phyloP scores from a whole-genome alignment of 2,797 vertebrate species.

The Clarias pachynema region DNA sequence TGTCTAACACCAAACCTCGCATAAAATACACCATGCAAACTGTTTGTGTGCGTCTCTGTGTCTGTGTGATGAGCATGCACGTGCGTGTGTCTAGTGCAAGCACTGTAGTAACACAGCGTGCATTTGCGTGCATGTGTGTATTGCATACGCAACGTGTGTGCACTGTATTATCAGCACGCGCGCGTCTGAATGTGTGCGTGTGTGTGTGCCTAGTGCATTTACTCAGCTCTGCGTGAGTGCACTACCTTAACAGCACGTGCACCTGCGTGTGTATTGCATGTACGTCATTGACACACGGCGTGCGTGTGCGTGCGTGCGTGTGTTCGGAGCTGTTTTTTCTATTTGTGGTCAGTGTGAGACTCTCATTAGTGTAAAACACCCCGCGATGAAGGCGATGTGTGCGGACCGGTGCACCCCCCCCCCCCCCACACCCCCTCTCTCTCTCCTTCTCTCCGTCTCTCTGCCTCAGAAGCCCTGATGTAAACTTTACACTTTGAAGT shows the following conservation, averaged over 20 bases:
- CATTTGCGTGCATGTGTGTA: not conserved
- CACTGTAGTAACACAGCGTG: not conserved
- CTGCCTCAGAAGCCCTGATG: no score
- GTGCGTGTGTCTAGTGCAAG: not conserved
- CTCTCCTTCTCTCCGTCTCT: not conserved
- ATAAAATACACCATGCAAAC: no score
- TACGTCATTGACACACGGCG: no score
- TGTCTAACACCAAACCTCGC: no score
- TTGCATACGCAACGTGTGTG: not conserved
- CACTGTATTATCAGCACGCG: not conserved
- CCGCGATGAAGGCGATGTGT: not conserved
- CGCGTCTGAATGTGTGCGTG: not conserved
- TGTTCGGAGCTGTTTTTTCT: not conserved
- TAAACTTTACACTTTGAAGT: no score
- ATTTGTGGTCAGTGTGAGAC: not conserved
- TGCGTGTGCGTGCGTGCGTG: not conserved
- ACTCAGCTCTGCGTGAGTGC: not conserved
- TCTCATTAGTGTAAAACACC: conserved; percentile 1
- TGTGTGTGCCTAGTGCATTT: not conserved
- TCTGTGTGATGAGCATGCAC: not conserved
- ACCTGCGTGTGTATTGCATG: not conserved
- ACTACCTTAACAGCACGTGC: not conserved
- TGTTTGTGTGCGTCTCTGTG: not conserved
- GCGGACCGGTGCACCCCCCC: not conserved
- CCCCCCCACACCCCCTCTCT: not conserved